Evolutionary conservation across 2,888 invertebrate species (phyloP).

Genomic region (Stenoptilia bipunctidactyla): DNA sequence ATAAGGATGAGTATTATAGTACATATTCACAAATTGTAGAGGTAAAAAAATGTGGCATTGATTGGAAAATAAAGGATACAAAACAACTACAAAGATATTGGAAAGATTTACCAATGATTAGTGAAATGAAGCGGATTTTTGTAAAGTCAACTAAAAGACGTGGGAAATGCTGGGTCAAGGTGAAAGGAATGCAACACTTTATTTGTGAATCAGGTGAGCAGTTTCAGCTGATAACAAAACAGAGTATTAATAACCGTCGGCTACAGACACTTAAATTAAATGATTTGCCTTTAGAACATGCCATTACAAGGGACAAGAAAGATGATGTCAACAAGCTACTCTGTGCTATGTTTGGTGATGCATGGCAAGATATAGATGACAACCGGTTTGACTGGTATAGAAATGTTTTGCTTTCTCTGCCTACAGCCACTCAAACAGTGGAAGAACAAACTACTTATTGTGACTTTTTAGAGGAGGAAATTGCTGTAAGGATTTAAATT

Average conservation of each 20-base stretch:
- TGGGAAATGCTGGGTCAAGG: conserved; percentile 1
- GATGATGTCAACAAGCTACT: conserved; percentile 4
- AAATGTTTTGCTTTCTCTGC: conserved; percentile 1
- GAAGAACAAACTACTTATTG: neutral
- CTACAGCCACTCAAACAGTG: neutral
- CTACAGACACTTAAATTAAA: neutral
- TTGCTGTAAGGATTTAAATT: neutral
- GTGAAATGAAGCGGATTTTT: conserved; percentile 5
- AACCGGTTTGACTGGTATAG: conserved; percentile 3
- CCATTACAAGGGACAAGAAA: conserved; percentile 6
- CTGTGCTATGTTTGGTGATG: conserved; percentile 2
- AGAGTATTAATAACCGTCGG: conserved; percentile 1
- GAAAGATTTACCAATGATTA: conserved; percentile 5
- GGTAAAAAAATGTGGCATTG: conserved; percentile 3
- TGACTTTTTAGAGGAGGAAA: neutral
- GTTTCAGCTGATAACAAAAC: conserved; percentile 2
- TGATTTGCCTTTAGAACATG: conserved; percentile 4
- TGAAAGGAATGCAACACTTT: conserved; percentile 2
- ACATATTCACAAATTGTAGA: conserved; percentile 4
- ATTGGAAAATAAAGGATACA: conserved; percentile 5
- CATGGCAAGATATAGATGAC: conserved; percentile 1
- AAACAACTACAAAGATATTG: conserved; percentile 4
- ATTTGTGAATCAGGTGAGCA: conserved; percentile 1
- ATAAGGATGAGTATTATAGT: conserved; percentile 6
- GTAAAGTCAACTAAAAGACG: conserved; percentile 1